phyloP scores from a whole-genome alignment of 1,140 invertebrate genomes.

The Drosophila teissieri region DNA sequence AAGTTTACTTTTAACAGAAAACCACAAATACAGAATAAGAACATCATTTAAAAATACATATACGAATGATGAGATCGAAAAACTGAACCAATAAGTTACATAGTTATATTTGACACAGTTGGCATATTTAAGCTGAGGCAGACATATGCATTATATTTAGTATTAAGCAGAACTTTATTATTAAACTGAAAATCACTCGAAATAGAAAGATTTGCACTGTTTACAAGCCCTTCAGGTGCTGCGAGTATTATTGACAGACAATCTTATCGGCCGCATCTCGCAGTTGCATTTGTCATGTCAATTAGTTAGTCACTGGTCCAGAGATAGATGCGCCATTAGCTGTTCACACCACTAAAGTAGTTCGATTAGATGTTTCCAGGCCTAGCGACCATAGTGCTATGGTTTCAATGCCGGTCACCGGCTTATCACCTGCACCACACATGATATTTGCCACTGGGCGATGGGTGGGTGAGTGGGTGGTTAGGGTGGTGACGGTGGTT shows the following conservation, averaged over 20 bases:
- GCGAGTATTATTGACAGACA: slow-evolving; percentile 11
- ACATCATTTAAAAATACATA: no score
- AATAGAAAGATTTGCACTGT: not conserved
- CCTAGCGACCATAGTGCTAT: slow-evolving; percentile 20
- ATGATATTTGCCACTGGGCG: slow-evolving; percentile 44
- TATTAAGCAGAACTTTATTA: not conserved
- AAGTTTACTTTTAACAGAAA: no score
- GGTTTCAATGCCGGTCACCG: slow-evolving; percentile 10
- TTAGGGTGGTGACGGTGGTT: not conserved
- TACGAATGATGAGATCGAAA: no score
- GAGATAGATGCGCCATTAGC: slow-evolving; percentile 56
- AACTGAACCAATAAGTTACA: no score
- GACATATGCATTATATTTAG: not conserved
- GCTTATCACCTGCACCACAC: slow-evolving; percentile 60
- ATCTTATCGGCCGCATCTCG: slow-evolving; percentile 32
- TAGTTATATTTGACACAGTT: no score
- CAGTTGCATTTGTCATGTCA: slow-evolving; percentile 41
- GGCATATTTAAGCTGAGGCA: not conserved
- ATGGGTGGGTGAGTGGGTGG: slow-evolving; percentile 10
- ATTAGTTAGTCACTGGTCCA: slow-evolving; percentile 46
- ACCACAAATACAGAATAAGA: no score
- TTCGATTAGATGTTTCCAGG: slow-evolving; percentile 39
- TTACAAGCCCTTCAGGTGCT: slow-evolving; percentile 9
- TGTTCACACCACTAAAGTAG: slow-evolving; percentile 21
- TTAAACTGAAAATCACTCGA: not conserved